A percentile compares a stretch with the other conserved stretches of the same genome.
Evolutionary conservation across 2,888 invertebrate species (phyloP).

Genomic region (Minunthozetes semirufus): DNA sequence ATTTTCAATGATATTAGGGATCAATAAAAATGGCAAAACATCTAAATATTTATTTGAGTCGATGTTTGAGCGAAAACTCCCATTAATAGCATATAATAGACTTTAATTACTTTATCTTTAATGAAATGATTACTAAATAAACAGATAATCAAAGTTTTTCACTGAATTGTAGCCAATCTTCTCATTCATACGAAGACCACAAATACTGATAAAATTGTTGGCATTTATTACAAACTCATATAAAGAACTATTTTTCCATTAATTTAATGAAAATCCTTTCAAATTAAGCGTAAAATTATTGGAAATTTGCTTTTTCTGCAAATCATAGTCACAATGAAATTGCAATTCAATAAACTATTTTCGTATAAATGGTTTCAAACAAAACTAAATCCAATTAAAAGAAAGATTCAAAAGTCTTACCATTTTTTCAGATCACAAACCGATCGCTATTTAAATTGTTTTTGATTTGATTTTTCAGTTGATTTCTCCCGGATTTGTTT

Average conservation of each 20-base stretch:
- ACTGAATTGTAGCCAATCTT: slow-evolving; percentile 12
- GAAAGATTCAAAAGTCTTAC: background rate
- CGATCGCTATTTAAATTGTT: background rate
- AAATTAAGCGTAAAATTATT: too few species aligned
- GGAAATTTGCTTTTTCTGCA: background rate
- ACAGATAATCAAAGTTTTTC: background rate
- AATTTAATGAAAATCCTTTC: too few species aligned
- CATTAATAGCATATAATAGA: background rate
- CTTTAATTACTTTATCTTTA: background rate
- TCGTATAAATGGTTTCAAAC: background rate
- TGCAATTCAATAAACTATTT: background rate
- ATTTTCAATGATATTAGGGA: background rate
- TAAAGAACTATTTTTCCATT: too few species aligned
- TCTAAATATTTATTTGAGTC: background rate
- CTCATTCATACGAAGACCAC: background rate
- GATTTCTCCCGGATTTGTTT: background rate
- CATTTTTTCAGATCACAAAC: background rate
- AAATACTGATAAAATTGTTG: background rate
- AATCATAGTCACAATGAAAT: background rate
- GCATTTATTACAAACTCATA: background rate
- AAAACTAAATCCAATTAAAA: background rate
- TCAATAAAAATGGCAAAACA: background rate
- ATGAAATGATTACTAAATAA: background rate
- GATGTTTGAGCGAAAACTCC: background rate
- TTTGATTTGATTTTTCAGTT: background rate